phyloP scores from a whole-genome alignment of 2,888 invertebrate species.

The Scrobipalpa costella region DNA sequence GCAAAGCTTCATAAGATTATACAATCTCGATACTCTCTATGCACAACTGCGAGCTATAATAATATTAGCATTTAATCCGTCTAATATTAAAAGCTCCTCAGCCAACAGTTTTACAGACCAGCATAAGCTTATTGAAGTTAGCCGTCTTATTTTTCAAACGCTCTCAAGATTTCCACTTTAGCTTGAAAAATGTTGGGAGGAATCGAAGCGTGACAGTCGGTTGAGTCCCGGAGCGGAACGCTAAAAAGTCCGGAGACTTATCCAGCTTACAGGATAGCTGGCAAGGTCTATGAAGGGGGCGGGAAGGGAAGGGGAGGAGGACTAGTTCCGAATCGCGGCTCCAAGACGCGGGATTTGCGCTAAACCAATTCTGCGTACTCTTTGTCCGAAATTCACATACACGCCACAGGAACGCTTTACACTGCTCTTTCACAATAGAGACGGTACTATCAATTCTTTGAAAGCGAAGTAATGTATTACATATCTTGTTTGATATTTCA shows the following conservation, averaged over 20 bases:
- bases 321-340: background rate
- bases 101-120: background rate
- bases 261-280: slow-evolving; percentile 17
- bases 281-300: background rate
- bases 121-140: slow-evolving; percentile 15
- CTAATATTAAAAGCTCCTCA: background rate
- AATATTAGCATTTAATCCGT: slow-evolving; percentile 12
- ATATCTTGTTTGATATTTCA: background rate
- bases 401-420: background rate
- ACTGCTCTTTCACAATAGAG: background rate
- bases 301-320: background rate
- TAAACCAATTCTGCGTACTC: background rate
- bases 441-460: background rate
- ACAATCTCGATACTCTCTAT: background rate
- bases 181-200: slow-evolving; percentile 15
- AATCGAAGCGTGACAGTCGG: slow-evolving; percentile 14
- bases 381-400: background rate
- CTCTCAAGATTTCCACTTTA: slow-evolving; percentile 14
- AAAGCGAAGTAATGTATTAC: background rate
- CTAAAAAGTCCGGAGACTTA: slow-evolving; percentile 15
- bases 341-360: background rate
- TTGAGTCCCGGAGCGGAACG: slow-evolving; percentile 16
- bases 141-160: background rate
- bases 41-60: background rate
- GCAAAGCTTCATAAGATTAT: slow-evolving; percentile 10